These are phyloP conservation scores for Grammatotria lemairii DNA, from an alignment of 2,113 vertebrate genomes.

Conservation along the genomic window DNA sequence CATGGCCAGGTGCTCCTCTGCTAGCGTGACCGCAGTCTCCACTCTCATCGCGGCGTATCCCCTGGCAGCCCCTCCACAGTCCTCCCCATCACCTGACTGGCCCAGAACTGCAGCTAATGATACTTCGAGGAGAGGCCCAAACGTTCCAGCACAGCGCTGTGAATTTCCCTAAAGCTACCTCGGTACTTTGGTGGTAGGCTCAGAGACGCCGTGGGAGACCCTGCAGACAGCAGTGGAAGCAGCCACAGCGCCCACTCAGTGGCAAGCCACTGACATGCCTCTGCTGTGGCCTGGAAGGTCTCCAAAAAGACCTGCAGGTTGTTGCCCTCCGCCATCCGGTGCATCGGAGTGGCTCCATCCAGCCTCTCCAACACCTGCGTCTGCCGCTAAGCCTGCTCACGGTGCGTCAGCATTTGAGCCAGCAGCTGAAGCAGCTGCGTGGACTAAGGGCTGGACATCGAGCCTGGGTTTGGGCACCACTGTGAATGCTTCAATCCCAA, in stretches of 20 bases:
- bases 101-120: neutral
- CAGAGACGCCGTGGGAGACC: neutral
- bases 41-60: neutral
- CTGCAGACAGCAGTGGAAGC: neutral
- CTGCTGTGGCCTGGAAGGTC: neutral
- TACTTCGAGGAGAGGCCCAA: neutral
- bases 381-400: neutral
- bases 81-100: neutral
- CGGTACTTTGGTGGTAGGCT: neutral
- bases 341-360: neutral
- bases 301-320: neutral
- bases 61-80: neutral
- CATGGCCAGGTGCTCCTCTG: neutral
- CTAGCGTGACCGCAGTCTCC: neutral
- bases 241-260: neutral
- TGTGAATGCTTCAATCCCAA: fast-evolving
- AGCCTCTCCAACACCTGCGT: neutral
- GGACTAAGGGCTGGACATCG: neutral
- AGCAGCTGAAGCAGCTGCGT: neutral
- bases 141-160: neutral
- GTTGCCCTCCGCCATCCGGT: neutral
- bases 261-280: neutral
- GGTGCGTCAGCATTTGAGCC: neutral
- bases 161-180: neutral
- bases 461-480: neutral